Conservation (phyloP, 2,113 vertebrate genomes). For the Cyphomyrus plagiostoma region DNA sequence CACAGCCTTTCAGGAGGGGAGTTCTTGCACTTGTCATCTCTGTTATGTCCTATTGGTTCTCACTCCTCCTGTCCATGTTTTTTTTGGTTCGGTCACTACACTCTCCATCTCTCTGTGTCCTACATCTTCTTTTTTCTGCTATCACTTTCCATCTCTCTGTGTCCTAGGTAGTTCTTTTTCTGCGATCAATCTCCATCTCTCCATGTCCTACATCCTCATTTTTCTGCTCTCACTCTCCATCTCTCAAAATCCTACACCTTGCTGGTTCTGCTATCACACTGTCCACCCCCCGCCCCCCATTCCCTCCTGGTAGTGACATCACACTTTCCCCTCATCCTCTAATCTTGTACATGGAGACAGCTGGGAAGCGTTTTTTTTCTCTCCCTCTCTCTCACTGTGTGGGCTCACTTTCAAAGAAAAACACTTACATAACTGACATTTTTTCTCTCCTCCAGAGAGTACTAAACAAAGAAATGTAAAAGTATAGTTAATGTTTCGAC, state of each 20-base stretch:
- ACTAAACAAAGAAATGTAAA: not conserved
- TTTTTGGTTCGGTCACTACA: not conserved
- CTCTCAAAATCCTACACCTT: not conserved
- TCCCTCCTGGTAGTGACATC: constrained; percentile 7
- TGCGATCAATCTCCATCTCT: not conserved
- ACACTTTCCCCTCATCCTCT: constrained; percentile 1
- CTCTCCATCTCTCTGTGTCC: not conserved
- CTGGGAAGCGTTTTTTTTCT: not conserved
- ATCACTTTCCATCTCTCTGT: not conserved
- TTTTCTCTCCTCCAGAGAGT: not conserved
- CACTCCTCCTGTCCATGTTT: not conserved
- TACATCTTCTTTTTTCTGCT: not conserved
- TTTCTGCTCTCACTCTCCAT: not conserved
- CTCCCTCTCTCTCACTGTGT: not conserved
- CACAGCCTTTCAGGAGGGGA: not conserved
- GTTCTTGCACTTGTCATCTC: not conserved
- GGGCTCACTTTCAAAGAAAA: constrained; percentile 3
- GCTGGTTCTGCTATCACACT: not conserved
- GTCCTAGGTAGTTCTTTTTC: not conserved
- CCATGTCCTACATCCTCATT: not conserved
- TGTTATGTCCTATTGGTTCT: not conserved
- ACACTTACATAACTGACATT: constrained; percentile 20
- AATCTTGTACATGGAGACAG: constrained; percentile 1
- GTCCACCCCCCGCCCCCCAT: not conserved
- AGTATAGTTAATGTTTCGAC: not conserved